phyloP scores from a whole-genome alignment of 2,888 invertebrate genomes.

The Acanthosepion pharaonis region DNA sequence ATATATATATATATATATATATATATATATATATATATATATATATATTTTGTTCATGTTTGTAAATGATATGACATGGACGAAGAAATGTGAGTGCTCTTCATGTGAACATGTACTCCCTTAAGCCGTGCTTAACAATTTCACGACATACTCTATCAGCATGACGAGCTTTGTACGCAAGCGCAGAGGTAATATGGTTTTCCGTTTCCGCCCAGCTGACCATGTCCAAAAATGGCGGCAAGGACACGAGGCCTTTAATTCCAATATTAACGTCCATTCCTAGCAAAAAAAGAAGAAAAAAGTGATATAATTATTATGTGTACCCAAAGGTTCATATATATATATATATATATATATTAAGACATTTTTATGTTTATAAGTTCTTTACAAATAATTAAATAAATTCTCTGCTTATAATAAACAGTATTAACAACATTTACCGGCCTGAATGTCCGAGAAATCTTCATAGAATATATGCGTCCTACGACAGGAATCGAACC shows the following conservation, averaged over 20 bases:
- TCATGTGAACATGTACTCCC: slow-evolving; percentile 65
- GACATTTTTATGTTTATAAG: no score
- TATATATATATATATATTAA: no score
- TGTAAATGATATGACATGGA: background rate
- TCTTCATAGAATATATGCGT: no score
- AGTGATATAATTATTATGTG: background rate
- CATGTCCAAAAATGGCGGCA: slow-evolving; percentile 65
- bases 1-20: no score
- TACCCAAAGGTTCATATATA: no score
- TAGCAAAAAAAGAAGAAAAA: slow-evolving; percentile 53
- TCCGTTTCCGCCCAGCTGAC: slow-evolving; percentile 65
- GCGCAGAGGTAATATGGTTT: slow-evolving; percentile 64
- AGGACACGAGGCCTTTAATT: slow-evolving; percentile 65
- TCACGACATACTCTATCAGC: slow-evolving; percentile 64
- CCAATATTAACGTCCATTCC: slow-evolving; percentile 72
- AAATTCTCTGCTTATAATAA: no score
- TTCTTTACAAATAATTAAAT: no score
- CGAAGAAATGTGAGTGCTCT: background rate
- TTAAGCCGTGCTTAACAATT: slow-evolving; percentile 64
- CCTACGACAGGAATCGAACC: no score
- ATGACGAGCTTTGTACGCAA: slow-evolving; percentile 67
- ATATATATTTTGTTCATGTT: background rate
- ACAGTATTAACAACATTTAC: no score
- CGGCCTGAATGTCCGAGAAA: no score
- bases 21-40: no score